These are phyloP conservation scores for Apocheima hispidaria DNA, from an alignment of 2,888 invertebrate genomes.

Conservation along the genomic window DNA sequence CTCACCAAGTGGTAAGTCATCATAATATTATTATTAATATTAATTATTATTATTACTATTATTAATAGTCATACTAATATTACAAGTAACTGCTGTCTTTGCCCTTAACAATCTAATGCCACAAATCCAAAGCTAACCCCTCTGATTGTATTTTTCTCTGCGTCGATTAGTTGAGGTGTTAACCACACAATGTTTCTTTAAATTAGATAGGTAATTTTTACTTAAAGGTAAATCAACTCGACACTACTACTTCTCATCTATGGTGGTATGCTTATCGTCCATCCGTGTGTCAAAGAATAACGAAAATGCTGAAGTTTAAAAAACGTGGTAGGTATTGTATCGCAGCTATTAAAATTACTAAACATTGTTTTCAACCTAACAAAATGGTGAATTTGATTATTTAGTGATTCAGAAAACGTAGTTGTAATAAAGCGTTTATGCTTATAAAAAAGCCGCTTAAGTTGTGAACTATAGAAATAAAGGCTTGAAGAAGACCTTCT, in stretches of 20 bases:
- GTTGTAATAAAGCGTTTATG: too few species aligned
- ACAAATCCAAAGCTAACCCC: neutral
- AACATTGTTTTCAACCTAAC: too few species aligned
- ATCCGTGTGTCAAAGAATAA: neutral
- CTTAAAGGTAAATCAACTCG: slow-evolving; percentile 16
- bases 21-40: neutral
- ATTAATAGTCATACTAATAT: too few species aligned
- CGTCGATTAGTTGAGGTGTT: too few species aligned
- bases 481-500: too few species aligned
- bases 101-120: neutral
- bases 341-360: neutral
- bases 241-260: slow-evolving; percentile 2
- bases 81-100: too few species aligned
- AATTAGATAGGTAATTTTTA: slow-evolving; percentile 3
- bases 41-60: neutral
- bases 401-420: too few species aligned
- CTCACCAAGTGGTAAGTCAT: slow-evolving; percentile 87
- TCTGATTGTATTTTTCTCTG: neutral
- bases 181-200: neutral
- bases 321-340: slow-evolving; percentile 30
- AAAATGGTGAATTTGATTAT: too few species aligned
- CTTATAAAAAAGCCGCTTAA: too few species aligned
- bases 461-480: too few species aligned
- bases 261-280: neutral
- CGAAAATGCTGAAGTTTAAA: slow-evolving; percentile 2